phyloP scores from a whole-genome alignment of 1,140 invertebrate species.

The Sminthurides bifidus region DNA sequence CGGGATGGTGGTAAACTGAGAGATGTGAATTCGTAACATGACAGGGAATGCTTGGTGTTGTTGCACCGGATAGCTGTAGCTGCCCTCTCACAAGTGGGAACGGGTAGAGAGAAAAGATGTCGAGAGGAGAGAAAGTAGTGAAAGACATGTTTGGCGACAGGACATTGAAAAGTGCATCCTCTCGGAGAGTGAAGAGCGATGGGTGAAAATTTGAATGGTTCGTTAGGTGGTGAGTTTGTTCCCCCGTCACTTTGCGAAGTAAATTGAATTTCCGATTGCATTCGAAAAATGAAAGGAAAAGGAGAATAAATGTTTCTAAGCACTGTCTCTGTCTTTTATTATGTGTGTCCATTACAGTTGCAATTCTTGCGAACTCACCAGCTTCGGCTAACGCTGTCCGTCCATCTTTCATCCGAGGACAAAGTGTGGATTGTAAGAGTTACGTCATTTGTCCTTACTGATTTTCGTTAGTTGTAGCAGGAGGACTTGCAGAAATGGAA shows the following conservation, averaged over 20 bases:
- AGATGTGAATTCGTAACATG: too few relatives aligned
- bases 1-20: too few relatives aligned
- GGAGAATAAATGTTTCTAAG: slow-evolving; percentile 22
- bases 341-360: too few relatives aligned
- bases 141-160: not conserved
- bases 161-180: not conserved
- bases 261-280: slow-evolving; percentile 14
- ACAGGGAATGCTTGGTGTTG: too few relatives aligned
- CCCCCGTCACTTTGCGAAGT: slow-evolving; percentile 3
- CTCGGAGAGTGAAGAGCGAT: not conserved
- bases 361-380: too few relatives aligned
- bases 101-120: not conserved
- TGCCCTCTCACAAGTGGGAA: not conserved
- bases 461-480: too few relatives aligned
- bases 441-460: too few relatives aligned
- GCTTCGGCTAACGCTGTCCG: too few relatives aligned
- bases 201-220: slow-evolving; percentile 11
- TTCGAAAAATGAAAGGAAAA: slow-evolving; percentile 12
- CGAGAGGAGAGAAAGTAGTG: not conserved
- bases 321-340: too few relatives aligned
- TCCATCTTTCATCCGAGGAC: too few relatives aligned
- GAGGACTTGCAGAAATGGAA: too few relatives aligned
- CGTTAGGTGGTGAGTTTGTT: slow-evolving; percentile 6
- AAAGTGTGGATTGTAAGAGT: too few relatives aligned
- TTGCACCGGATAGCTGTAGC: not conserved